Conservation (phyloP, 2,888 invertebrate species). For the Trachelus troglodyta region DNA sequence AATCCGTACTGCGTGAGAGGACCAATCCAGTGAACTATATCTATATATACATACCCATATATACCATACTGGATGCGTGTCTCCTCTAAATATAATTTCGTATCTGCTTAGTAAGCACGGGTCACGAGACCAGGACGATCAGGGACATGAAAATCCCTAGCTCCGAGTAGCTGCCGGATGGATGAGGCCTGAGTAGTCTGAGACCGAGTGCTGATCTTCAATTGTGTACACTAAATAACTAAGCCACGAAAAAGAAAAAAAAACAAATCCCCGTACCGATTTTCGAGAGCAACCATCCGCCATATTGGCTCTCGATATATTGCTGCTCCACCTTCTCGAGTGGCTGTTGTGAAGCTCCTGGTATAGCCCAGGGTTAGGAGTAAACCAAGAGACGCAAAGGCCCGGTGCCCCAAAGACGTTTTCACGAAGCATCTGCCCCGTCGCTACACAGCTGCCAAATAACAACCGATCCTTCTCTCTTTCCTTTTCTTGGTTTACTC, state of each 20-base stretch:
- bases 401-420: constrained; percentile 52
- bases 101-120: neutral
- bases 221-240: neutral
- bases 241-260: neutral
- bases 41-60: neutral
- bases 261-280: neutral
- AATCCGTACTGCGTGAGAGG: neutral
- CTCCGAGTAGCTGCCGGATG: neutral
- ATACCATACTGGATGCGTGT: neutral
- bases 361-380: neutral
- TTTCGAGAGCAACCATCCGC: neutral
- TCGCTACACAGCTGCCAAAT: constrained; percentile 56
- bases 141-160: neutral
- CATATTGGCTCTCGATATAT: neutral
- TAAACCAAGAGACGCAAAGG: neutral
- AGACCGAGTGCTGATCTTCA: neutral
- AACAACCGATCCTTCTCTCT: constrained; percentile 38
- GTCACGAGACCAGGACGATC: neutral
- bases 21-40: neutral
- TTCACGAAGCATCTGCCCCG: constrained; percentile 59
- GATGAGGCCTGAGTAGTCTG: neutral
- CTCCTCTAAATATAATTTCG: neutral
- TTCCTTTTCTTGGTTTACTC: constrained; percentile 15
- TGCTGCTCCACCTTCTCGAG: neutral
- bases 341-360: neutral